phyloP scores from a whole-genome alignment of 1,140 invertebrate genomes.

The Nephila pilipes region DNA sequence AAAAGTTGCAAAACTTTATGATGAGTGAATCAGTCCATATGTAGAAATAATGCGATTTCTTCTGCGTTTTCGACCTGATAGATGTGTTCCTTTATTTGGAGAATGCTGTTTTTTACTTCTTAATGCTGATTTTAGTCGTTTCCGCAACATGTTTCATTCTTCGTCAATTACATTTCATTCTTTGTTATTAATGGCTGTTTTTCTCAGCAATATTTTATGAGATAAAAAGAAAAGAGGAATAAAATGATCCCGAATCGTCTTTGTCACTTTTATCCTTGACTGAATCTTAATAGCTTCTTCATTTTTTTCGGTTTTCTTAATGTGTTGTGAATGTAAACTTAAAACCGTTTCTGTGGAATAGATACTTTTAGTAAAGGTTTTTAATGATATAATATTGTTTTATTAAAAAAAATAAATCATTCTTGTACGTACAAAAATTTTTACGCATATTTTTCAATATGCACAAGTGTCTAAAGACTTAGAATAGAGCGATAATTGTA shows the following conservation, averaged over 20 bases:
- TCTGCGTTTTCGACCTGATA: background rate
- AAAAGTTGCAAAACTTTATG: conserved; percentile 8
- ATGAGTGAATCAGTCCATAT: background rate
- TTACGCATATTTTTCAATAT: too few species aligned
- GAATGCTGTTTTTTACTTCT: background rate
- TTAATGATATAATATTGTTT: too few species aligned
- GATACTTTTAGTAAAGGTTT: too few species aligned
- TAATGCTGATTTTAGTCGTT: background rate
- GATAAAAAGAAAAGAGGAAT: background rate
- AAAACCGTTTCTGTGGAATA: too few species aligned
- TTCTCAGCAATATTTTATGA: background rate
- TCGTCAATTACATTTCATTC: background rate
- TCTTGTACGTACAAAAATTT: too few species aligned
- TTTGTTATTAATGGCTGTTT: background rate
- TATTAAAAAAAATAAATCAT: too few species aligned
- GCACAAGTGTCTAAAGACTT: too few species aligned
- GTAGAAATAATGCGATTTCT: background rate
- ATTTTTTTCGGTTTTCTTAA: too few species aligned
- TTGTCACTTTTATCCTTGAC: too few species aligned
- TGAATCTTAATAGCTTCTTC: too few species aligned
- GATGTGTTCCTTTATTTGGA: background rate
- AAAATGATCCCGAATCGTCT: background rate
- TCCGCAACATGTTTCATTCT: background rate
- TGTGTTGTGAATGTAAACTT: too few species aligned
- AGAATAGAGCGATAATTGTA: too few species aligned